These are phyloP conservation scores for Ormyrus thymus DNA, from an alignment of 2,888 invertebrate species.

Conservation along the genomic window DNA sequence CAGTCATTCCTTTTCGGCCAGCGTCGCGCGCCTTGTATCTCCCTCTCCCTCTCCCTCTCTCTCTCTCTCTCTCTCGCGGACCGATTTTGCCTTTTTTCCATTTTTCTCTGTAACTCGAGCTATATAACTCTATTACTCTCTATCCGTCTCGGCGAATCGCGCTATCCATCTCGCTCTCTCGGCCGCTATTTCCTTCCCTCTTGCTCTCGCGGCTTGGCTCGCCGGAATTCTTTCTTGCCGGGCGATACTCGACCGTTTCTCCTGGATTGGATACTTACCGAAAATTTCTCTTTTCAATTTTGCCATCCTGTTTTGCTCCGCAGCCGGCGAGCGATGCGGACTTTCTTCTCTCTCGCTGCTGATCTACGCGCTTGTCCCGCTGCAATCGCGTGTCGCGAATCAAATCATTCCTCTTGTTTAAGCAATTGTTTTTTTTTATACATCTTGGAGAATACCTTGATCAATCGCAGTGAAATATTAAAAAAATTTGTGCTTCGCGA, in stretches of 20 bases:
- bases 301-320: background rate
- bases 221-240: background rate
- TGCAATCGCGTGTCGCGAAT: no score
- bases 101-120: conserved; percentile 7
- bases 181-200: background rate
- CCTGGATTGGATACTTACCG: conserved; percentile 45
- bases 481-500: no score
- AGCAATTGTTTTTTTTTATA: no score
- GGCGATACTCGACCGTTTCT: conserved; percentile 28
- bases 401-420: no score
- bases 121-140: conserved; percentile 46
- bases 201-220: background rate
- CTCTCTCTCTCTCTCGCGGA: background rate
- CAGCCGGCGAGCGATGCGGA: background rate
- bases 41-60: background rate
- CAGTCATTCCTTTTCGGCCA: background rate
- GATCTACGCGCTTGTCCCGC: no score
- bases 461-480: no score
- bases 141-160: conserved; percentile 43
- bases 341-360: no score
- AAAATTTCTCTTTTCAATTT: conserved; percentile 47
- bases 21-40: background rate
- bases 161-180: conserved; percentile 33
- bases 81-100: conserved; percentile 7
- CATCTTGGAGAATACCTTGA: no score